Base-by-base conservation (phyloP, 2,888 invertebrate species). In the Drosophila testacea region DNA sequence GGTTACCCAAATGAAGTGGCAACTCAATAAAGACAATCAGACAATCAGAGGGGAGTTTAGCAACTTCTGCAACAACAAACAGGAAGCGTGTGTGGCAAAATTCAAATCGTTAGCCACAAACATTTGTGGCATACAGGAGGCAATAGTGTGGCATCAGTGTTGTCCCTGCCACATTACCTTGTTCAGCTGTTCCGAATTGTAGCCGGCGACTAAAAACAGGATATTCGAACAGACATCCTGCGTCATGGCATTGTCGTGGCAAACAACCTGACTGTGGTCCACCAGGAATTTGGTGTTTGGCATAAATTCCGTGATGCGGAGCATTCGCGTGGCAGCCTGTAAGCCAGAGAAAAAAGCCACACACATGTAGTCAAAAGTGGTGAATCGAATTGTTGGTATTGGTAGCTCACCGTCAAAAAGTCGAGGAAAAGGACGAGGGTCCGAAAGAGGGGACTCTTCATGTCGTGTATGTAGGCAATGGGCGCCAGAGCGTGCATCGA, bases 121-220 rank as follows among this genome's bases (percentile, higher is more conserved):
- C 64, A 73, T 54, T 73, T 78, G 41, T 13, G 56, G 69, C 42
- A 55, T 60, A 44, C 41, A 64, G 4, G n/a, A 7, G 55, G 66
- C 47, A 50, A 50, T 51, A 66, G 62, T 56, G 34, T 38, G 34
- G 50, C 57, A 69, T 16, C 10, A 32, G 2, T 50, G 32, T 36
- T 13, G 47, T 56, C 28, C 27, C n/a, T 9, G 48, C 28, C 55
- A 76, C 83, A 73, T 79, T 79, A 95, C 95, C 90, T 92, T 92
- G 91, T 95, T 95, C 68, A 95, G 90, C 85, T 95, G 94, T 46
- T 93, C 91, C 5, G 93, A 92, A 92, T 94, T 94, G 73, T 93
- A 93, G 50, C 96, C 96, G 42, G 94, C 94, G 2, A 95, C 92
- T 54, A 95, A 88, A 89, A 95, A 95, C 38, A 95, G 91, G 38